phyloP scores from a whole-genome alignment of 2,113 vertebrate genomes.

The Syngnathus floridae region DNA sequence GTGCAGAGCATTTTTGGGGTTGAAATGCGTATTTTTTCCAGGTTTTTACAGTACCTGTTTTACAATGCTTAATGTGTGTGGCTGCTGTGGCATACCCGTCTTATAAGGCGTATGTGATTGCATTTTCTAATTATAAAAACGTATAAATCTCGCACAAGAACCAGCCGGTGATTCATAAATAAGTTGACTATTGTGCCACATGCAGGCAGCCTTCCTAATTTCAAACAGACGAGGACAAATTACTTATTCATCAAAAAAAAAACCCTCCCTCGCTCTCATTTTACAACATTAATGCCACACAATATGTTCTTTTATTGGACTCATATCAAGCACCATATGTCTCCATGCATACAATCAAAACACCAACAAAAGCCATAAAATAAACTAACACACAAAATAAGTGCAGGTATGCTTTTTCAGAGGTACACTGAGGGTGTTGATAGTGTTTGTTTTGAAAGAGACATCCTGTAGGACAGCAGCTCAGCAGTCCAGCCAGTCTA shows the following conservation, averaged over 20 bases:
- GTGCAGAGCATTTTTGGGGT: too few species aligned
- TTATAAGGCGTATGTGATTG: too few species aligned
- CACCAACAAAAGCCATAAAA: slow-evolving; percentile 1
- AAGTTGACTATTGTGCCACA: slow-evolving; percentile 7
- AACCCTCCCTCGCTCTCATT: not conserved
- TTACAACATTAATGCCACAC: not conserved
- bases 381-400: slow-evolving; percentile 7
- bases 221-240: slow-evolving; percentile 21
- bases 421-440: not conserved
- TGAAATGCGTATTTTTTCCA: too few species aligned
- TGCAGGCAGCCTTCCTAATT: slow-evolving; percentile 13
- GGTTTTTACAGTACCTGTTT: too few species aligned
- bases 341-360: slow-evolving; percentile 7
- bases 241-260: slow-evolving; percentile 7
- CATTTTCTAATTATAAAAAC: too few species aligned
- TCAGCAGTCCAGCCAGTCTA: slow-evolving; percentile 26
- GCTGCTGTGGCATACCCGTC: too few species aligned
- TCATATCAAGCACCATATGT: slow-evolving; percentile 17
- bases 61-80: too few species aligned
- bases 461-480: slow-evolving; percentile 29
- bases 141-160: not conserved
- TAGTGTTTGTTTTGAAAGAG: slow-evolving; percentile 5
- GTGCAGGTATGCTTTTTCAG: not conserved
- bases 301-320: slow-evolving; percentile 13
- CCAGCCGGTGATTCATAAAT: slow-evolving; percentile 33